Conservation (phyloP, 2,797 vertebrate species). For the Thripadectes ignobilis region DNA sequence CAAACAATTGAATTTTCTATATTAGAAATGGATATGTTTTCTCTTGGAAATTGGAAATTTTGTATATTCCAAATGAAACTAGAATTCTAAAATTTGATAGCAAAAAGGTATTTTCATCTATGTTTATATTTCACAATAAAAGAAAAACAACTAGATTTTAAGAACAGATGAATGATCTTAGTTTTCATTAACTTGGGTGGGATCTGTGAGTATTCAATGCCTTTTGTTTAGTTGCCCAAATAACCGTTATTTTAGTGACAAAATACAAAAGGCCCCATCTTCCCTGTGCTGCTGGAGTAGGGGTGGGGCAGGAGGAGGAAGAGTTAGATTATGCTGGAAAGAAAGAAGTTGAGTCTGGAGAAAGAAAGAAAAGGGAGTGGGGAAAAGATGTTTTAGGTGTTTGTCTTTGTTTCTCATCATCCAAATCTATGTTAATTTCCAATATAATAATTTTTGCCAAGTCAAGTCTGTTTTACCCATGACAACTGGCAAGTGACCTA, state of each 20-base stretch:
- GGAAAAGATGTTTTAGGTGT: not conserved
- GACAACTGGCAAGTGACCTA: not conserved
- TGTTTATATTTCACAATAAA: not conserved
- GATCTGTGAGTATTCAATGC: not conserved
- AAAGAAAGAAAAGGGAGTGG: not conserved
- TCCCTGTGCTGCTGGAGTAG: not conserved
- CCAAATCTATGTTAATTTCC: not conserved
- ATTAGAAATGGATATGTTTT: not conserved
- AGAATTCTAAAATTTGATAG: not conserved
- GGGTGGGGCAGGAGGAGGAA: not conserved
- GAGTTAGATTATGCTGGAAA: not conserved
- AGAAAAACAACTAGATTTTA: not conserved
- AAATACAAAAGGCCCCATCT: not conserved
- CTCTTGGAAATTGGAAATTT: not conserved
- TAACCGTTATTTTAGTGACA: not conserved
- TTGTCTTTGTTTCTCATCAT: not conserved
- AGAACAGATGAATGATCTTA: not conserved
- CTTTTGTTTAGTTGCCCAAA: not conserved
- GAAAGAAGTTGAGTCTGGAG: not conserved
- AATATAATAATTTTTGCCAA: not conserved
- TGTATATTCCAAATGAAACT: not conserved
- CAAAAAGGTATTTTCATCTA: not conserved
- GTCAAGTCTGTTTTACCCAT: not conserved
- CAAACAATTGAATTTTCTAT: not conserved
- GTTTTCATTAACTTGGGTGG: not conserved